Evolutionary conservation across 2,888 invertebrate genomes (phyloP).

Genomic region (Acleris emargana): DNA sequence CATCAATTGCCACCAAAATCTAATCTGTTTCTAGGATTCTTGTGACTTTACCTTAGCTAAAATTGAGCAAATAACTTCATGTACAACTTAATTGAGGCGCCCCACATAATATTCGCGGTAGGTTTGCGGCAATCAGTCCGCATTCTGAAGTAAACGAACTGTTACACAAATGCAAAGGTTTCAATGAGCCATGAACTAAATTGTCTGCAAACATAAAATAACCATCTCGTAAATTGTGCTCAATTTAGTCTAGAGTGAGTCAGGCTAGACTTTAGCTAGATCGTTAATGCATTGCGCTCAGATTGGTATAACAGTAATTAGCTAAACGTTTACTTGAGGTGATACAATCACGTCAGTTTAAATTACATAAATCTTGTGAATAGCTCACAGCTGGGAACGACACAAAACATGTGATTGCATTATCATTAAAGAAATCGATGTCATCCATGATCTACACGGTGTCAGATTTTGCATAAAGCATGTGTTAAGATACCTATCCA

Average conservation of each 20-base stretch:
- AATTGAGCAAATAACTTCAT: background rate
- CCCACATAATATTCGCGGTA: slow-evolving; percentile 12
- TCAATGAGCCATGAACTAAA: slow-evolving; percentile 70
- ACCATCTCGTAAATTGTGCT: slow-evolving; percentile 73
- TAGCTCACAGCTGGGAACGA: no score
- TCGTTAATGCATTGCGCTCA: slow-evolving; percentile 44
- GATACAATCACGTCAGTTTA: background rate
- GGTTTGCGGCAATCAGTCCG: slow-evolving; percentile 15
- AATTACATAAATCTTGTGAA: no score
- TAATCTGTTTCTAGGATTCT: no score
- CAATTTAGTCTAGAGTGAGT: slow-evolving; percentile 65
- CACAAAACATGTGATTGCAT: no score
- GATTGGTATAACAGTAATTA: slow-evolving; percentile 15
- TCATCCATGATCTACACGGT: no score
- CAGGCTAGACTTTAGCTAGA: slow-evolving; percentile 53
- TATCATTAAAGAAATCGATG: no score
- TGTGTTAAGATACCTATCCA: no score
- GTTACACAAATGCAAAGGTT: slow-evolving; percentile 28
- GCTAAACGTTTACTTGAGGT: background rate
- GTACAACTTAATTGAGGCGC: background rate
- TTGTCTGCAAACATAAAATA: slow-evolving; percentile 73
- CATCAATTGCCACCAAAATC: background rate
- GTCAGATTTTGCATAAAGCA: no score
- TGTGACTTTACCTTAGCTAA: no score
- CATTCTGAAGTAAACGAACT: slow-evolving; percentile 15